Evolutionary conservation across 2,797 vertebrate genomes (phyloP).

Genomic region (Pseudochirops corinnae): DNA sequence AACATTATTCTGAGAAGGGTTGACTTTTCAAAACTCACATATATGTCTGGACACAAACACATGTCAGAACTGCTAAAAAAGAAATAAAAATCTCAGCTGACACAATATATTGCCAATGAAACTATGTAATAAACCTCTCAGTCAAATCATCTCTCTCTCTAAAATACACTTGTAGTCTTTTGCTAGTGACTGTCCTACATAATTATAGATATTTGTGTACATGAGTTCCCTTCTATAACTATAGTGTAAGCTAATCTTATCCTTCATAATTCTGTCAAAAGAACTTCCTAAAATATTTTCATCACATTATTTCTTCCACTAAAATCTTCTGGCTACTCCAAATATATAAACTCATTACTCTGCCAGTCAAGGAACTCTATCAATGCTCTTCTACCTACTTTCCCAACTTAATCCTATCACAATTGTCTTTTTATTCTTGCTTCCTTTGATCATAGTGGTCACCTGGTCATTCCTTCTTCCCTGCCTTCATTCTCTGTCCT

Average conservation of each 20-base stretch:
- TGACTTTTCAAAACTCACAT: not conserved
- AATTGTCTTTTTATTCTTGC: not conserved
- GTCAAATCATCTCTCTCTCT: not conserved
- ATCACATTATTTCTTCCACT: not conserved
- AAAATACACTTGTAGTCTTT: not conserved
- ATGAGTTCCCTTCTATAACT: not conserved
- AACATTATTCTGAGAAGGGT: not conserved
- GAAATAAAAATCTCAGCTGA: not conserved
- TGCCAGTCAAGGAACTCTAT: not conserved
- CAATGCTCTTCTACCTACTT: not conserved
- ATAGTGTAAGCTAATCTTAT: not conserved
- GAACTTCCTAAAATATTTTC: not conserved
- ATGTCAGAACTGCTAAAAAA: not conserved
- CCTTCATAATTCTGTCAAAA: not conserved
- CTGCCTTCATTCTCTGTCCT: not conserved
- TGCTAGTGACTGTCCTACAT: not conserved
- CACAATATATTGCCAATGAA: not conserved
- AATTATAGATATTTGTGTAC: not conserved
- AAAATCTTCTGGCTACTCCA: not conserved
- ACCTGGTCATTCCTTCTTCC: not conserved
- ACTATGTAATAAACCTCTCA: not conserved
- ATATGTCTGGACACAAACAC: not conserved
- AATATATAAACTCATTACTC: not conserved
- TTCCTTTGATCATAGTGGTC: not conserved
- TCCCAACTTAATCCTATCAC: not conserved